These are phyloP conservation scores for Rynchops niger DNA, from an alignment of 2,113 vertebrate species.

Conservation along the genomic window DNA sequence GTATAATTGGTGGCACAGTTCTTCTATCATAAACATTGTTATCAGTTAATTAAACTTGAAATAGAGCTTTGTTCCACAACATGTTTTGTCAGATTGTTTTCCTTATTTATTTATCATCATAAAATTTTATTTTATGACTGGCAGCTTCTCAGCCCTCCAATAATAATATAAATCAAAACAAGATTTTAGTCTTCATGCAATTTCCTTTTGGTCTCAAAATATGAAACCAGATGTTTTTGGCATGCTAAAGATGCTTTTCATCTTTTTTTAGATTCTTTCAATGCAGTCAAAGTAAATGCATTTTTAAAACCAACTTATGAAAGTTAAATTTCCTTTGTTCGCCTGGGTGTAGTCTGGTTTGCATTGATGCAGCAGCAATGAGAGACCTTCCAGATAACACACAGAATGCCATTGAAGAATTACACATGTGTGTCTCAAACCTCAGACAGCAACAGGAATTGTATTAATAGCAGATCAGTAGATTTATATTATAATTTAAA, in stretches of 20 bases:
- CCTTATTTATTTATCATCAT: constrained; percentile 88
- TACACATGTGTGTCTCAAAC: constrained; percentile 68
- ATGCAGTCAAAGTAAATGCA: constrained; percentile 89
- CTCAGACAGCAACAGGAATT: constrained; percentile 69
- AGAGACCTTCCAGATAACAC: constrained; percentile 82
- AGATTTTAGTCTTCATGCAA: constrained; percentile 94
- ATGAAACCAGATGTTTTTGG: constrained; percentile 98
- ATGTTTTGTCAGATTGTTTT: constrained; percentile 82
- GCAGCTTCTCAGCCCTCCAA: constrained; percentile 84
- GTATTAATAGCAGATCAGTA: constrained; percentile 73
- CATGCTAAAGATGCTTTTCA: constrained; percentile 94
- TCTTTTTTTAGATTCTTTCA: constrained; percentile 83
- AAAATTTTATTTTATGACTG: constrained; percentile 85
- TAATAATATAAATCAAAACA: constrained; percentile 97
- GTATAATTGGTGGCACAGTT: constrained; percentile 86
- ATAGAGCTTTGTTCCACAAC: constrained; percentile 82
- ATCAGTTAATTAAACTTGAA: constrained; percentile 88
- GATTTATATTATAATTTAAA: constrained; percentile 62
- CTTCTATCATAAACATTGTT: constrained; percentile 86
- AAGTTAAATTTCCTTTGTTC: constrained; percentile 93
- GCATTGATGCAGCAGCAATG: constrained; percentile 88
- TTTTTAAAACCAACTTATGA: constrained; percentile 85
- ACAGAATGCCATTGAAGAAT: constrained; percentile 72
- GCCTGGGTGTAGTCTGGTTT: constrained; percentile 91
- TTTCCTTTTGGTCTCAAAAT: constrained; percentile 92